Evolutionary conservation across 2,888 invertebrate species (phyloP).

Genomic region (Metacarcinus magister): DNA sequence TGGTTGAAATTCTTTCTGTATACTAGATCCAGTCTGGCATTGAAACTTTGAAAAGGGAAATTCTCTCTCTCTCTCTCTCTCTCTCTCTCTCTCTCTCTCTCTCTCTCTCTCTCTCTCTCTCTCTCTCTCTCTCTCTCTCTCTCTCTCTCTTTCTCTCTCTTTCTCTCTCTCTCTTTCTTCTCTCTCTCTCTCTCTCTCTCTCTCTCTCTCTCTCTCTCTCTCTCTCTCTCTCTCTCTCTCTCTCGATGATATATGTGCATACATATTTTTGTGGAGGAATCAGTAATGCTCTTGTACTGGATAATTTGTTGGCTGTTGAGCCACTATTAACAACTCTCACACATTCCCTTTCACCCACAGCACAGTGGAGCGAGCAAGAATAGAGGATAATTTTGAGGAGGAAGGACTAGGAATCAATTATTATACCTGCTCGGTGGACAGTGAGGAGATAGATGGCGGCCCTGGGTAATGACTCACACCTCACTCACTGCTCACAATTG

Average conservation of each 20-base stretch:
- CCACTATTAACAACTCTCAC: background rate
- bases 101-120: too few relatives aligned
- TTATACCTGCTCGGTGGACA: background rate
- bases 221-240: too few relatives aligned
- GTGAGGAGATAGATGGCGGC: background rate
- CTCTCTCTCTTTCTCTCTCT: too few relatives aligned
- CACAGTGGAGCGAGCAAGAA: background rate
- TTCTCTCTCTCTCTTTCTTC: too few relatives aligned
- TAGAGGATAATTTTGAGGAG: background rate
- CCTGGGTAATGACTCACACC: background rate
- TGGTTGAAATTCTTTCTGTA: background rate
- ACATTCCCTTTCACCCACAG: background rate
- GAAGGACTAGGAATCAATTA: background rate
- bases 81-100: too few relatives aligned
- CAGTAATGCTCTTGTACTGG: background rate
- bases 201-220: too few relatives aligned
- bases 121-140: too few relatives aligned
- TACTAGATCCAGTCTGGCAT: too few relatives aligned
- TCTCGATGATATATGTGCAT: too few relatives aligned
- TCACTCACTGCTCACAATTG: background rate
- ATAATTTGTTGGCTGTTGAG: background rate
- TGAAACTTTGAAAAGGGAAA: background rate
- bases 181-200: too few relatives aligned
- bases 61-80: background rate
- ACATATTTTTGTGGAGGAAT: background rate